These are phyloP conservation scores for Stegastes partitus DNA, from an alignment of 2,113 vertebrate genomes.

Conservation along the genomic window DNA sequence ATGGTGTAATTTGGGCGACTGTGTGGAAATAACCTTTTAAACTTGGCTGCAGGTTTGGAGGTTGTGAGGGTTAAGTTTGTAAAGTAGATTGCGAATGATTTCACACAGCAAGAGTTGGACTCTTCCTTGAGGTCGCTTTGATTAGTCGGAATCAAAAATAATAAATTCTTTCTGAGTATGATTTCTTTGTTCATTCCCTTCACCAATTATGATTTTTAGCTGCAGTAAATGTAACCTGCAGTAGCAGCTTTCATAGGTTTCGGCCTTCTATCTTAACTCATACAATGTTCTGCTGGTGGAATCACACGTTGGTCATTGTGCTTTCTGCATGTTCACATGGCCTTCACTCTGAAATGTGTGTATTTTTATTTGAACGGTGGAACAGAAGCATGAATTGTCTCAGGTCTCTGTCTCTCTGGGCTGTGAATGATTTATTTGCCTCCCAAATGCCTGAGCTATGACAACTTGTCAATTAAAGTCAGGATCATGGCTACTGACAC, in stretches of 20 bases:
- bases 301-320: background rate
- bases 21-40: too few relatives aligned
- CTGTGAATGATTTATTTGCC: conserved; percentile 75
- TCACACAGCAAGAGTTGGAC: background rate
- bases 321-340: conserved; percentile 21
- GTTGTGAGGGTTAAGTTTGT: background rate
- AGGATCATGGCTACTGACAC: conserved; percentile 77
- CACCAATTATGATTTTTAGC: background rate
- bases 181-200: background rate
- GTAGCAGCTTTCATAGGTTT: background rate
- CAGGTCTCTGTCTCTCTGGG: conserved; percentile 62
- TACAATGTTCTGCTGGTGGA: background rate
- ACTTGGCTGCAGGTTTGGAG: too few relatives aligned
- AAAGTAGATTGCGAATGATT: background rate
- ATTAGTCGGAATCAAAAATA: background rate
- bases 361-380: conserved; percentile 39
- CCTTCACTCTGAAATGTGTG: conserved; percentile 10
- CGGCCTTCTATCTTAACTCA: conserved; percentile 5
- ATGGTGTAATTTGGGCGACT: too few relatives aligned
- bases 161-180: background rate
- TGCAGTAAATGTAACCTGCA: background rate
- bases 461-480: conserved; percentile 85
- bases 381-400: conserved; percentile 52
- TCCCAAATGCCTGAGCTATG: conserved; percentile 70
- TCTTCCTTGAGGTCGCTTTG: background rate